Percentiles rank a stretch among this genome's conserved stretches.
Conservation (phyloP, 53 echinoderm and acorn worm species). For the Hippasteria phrygiana region DNA sequence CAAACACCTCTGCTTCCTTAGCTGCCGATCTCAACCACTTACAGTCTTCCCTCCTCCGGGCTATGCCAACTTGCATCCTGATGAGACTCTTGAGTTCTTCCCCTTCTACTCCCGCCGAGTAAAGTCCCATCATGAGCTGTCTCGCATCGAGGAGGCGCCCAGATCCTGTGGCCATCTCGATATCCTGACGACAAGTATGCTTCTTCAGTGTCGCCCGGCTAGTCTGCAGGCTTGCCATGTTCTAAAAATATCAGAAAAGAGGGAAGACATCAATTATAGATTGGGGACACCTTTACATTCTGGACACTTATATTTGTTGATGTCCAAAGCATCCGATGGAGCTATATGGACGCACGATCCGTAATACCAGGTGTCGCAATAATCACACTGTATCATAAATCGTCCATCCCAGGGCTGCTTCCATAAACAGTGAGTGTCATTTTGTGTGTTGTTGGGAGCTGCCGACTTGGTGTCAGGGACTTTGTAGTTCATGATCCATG, state of each 20-base stretch:
- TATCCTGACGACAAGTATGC: not conserved
- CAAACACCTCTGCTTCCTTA: not conserved
- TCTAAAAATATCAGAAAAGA: not conserved
- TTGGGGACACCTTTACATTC: not conserved
- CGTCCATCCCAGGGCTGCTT: constrained; percentile 1
- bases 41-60: not conserved
- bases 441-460: not conserved
- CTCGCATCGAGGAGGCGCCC: not conserved
- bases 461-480: not conserved
- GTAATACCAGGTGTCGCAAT: constrained; percentile 15
- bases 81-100: constrained; percentile 22
- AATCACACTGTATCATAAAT: constrained; percentile 31
- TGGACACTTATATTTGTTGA: constrained; percentile 7
- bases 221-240: not conserved
- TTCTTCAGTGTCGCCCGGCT: not conserved
- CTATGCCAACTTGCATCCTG: not conserved
- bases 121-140: not conserved
- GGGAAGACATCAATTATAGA: not conserved
- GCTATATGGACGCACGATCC: not conserved
- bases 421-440: not conserved
- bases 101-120: constrained; percentile 44
- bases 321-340: constrained; percentile 16
- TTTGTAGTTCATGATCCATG: constrained; percentile 42
- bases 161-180: not conserved
- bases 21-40: not conserved